phyloP scores from a whole-genome alignment of 2,113 vertebrate genomes.

The Arenaria interpres region DNA sequence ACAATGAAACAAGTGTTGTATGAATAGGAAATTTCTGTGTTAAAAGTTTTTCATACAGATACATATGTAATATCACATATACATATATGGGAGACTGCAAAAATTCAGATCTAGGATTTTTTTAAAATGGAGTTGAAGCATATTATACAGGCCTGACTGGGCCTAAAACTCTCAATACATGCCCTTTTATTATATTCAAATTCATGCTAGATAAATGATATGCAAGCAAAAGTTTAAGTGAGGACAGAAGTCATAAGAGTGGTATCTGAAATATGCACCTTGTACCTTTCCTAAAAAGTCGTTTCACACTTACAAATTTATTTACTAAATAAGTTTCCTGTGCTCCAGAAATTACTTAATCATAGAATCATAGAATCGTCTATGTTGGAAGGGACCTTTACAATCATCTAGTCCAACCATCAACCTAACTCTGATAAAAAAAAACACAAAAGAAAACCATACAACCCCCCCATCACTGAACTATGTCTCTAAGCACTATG shows the following conservation, averaged over 20 bases:
- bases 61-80: not conserved
- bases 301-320: not conserved
- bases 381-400: no score
- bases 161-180: not conserved
- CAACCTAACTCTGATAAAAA: no score
- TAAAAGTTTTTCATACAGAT: not conserved
- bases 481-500: no score
- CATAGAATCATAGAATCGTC: no score
- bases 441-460: no score
- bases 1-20: not conserved
- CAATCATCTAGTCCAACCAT: no score
- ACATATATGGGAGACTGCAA: not conserved
- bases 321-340: not conserved
- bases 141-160: not conserved
- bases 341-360: not conserved
- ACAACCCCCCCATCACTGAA: no score
- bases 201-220: not conserved
- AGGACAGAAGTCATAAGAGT: not conserved
- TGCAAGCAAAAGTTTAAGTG: not conserved
- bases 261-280: not conserved
- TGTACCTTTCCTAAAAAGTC: not conserved
- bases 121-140: not conserved
- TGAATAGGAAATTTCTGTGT: not conserved
- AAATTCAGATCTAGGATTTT: not conserved
- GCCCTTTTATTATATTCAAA: not conserved